phyloP scores from a whole-genome alignment of 2,888 invertebrate genomes.

The Villa cingulata region DNA sequence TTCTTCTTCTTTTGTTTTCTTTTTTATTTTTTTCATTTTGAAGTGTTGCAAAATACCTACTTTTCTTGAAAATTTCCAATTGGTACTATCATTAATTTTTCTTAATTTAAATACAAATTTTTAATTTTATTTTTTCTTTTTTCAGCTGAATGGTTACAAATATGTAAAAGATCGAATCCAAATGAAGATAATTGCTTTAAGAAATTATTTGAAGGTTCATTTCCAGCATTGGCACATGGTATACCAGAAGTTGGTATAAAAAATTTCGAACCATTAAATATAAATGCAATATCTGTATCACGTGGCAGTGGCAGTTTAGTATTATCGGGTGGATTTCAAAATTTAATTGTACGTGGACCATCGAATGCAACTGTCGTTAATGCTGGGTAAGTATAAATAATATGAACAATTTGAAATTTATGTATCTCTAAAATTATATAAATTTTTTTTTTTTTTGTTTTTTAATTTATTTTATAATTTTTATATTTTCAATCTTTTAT shows the following conservation, averaged over 20 bases:
- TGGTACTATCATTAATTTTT: no score
- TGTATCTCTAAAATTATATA: neutral
- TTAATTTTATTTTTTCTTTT: constrained; percentile 20
- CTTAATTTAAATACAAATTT: no score
- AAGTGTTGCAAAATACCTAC: no score
- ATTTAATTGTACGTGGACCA: constrained; percentile 42
- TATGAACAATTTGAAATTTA: neutral
- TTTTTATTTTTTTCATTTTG: no score
- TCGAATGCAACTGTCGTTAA: constrained; percentile 40
- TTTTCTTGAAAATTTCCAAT: no score
- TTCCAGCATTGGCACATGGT: constrained; percentile 43
- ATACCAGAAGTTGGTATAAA: constrained; percentile 45
- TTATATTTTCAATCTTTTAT: constrained; percentile 9
- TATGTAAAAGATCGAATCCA: constrained; percentile 40
- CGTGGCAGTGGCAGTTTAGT: constrained; percentile 43
- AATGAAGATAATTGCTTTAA: constrained; percentile 41
- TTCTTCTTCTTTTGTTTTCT: no score
- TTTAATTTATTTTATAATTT: neutral
- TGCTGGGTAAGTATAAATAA: constrained; percentile 23
- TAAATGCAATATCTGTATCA: constrained; percentile 41
- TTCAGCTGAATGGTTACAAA: constrained; percentile 41
- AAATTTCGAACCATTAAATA: constrained; percentile 43
- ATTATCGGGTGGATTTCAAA: constrained; percentile 41
- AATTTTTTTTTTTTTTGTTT: no score
- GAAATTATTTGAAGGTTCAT: constrained; percentile 40